A percentile compares a stretch with the other conserved stretches of the same genome.
Evolutionary conservation across 2,888 invertebrate species (phyloP).

Genomic region (Bimastos eiseni): DNA sequence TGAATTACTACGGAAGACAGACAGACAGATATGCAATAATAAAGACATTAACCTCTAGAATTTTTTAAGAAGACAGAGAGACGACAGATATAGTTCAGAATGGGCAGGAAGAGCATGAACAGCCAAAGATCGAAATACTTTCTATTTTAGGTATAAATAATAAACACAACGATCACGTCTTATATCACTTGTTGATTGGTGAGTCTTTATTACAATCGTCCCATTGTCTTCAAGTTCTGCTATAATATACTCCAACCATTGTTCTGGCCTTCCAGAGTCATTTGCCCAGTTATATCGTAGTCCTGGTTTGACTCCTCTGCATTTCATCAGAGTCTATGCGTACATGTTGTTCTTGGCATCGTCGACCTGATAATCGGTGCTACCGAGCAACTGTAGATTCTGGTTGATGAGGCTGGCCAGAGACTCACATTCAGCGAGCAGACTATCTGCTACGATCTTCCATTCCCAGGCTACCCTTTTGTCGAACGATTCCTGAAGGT

Average conservation of each 20-base stretch:
- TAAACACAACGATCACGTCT: background rate
- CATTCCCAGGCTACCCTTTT: background rate
- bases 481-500: background rate
- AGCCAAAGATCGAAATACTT: background rate
- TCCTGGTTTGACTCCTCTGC: background rate
- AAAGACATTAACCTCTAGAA: too few species aligned
- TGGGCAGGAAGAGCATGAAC: conserved; percentile 24
- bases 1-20: background rate
- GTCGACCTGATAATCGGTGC: background rate
- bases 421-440: background rate
- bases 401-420: background rate
- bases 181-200: background rate
- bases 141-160: background rate
- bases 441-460: background rate
- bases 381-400: background rate
- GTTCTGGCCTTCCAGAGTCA: too few species aligned
- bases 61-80: background rate
- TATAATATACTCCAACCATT: background rate
- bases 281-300: too few species aligned
- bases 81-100: background rate
- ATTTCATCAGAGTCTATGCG: background rate
- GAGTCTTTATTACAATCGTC: background rate
- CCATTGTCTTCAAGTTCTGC: background rate
- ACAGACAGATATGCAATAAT: background rate
- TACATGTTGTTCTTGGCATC: background rate